phyloP scores from a whole-genome alignment of 2,888 invertebrate species.

The Pseudococcus viburni region DNA sequence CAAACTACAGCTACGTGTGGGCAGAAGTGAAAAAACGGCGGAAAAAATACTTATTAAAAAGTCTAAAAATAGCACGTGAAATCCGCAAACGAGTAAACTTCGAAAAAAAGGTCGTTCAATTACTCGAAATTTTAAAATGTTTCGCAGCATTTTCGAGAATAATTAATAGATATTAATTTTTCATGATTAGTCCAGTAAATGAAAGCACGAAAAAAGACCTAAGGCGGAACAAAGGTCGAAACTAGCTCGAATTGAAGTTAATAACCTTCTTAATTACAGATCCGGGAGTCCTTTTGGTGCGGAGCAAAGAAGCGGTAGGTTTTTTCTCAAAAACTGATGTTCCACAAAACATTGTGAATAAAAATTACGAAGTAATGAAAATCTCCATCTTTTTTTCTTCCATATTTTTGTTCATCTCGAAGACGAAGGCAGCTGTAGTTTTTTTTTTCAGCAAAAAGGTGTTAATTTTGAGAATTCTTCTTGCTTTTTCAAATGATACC shows the following conservation, averaged over 20 bases:
- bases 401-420: too few relatives aligned
- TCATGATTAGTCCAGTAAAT: neutral
- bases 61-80: neutral
- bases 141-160: neutral
- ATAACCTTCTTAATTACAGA: neutral
- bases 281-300: neutral
- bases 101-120: neutral
- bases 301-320: neutral
- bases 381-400: too few relatives aligned
- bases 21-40: neutral
- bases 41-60: constrained; percentile 5
- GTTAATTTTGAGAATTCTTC: too few relatives aligned
- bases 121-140: neutral
- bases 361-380: too few relatives aligned
- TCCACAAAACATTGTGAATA: neutral
- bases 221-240: neutral
- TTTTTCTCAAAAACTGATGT: neutral
- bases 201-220: neutral
- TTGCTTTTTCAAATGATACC: too few relatives aligned
- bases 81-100: neutral
- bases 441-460: too few relatives aligned
- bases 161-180: constrained; percentile 1
- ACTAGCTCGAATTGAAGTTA: neutral
- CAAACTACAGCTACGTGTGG: neutral
- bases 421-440: too few relatives aligned